Evolutionary conservation across 2,797 vertebrate species (phyloP).

Genomic region (Pangasius mekongensis): DNA sequence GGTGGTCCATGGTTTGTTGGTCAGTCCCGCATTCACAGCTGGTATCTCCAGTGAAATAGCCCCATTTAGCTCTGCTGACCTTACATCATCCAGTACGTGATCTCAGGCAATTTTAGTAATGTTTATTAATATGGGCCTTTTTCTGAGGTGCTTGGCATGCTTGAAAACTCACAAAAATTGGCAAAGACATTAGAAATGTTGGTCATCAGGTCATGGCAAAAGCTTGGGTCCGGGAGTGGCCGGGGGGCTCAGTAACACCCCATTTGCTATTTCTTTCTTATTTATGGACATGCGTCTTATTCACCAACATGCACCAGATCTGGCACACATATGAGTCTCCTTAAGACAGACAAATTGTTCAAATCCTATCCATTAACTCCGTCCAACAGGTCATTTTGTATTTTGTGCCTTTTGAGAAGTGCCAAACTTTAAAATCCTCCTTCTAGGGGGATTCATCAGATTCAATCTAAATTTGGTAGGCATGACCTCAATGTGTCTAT

Average conservation of each 20-base stretch:
- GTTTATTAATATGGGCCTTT: slow-evolving; percentile 63
- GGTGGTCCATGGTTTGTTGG: no score
- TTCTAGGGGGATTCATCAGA: neutral
- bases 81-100: no score
- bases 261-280: neutral
- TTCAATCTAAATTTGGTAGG: neutral
- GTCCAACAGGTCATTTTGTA: neutral
- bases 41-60: no score
- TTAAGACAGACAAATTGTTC: neutral
- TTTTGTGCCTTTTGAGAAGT: neutral
- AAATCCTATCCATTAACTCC: neutral
- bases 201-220: neutral
- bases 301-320: neutral
- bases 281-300: neutral
- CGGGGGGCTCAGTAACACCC: neutral
- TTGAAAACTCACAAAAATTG: neutral
- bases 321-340: neutral
- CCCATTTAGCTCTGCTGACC: no score
- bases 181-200: neutral
- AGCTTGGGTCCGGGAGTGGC: neutral
- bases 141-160: neutral
- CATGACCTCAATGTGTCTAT: no score
- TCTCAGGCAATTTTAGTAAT: neutral
- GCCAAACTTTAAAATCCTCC: neutral
- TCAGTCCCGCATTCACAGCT: no score